Percentiles rank a stretch among this genome's conserved stretches.
Evolutionary conservation across 2,888 invertebrate genomes (phyloP).

Genomic region (Macrosoma leucophasiata): DNA sequence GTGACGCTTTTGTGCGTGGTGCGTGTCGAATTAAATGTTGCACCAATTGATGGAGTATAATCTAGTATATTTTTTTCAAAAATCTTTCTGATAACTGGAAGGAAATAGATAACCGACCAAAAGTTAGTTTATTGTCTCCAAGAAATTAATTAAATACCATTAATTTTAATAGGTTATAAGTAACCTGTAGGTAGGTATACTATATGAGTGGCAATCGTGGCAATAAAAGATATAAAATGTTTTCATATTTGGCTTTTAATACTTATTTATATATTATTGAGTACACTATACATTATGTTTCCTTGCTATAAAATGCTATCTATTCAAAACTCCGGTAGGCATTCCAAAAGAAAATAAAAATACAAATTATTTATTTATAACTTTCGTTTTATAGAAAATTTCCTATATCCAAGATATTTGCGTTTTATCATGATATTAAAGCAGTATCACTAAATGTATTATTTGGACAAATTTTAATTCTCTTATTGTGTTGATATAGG

Average conservation of each 20-base stretch:
- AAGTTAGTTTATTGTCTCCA: too few relatives aligned
- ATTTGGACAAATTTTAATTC: slow-evolving; percentile 67
- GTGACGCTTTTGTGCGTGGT: too few relatives aligned
- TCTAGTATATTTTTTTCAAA: too few relatives aligned
- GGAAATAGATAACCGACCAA: too few relatives aligned
- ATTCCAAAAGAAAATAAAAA: slow-evolving; percentile 66
- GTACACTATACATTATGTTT: slow-evolving; percentile 72
- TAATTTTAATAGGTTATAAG: too few relatives aligned
- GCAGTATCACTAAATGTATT: slow-evolving; percentile 74
- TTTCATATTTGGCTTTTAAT: slow-evolving; percentile 74
- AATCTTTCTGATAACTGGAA: too few relatives aligned
- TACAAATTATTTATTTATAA: slow-evolving; percentile 64
- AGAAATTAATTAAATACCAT: too few relatives aligned
- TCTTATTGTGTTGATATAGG: slow-evolving; percentile 61
- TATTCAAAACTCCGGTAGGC: slow-evolving; percentile 74
- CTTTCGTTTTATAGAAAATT: slow-evolving; percentile 72
- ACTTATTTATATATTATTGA: slow-evolving; percentile 74
- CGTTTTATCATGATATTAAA: slow-evolving; percentile 74
- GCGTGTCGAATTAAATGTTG: too few relatives aligned
- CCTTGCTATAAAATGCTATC: slow-evolving; percentile 76
- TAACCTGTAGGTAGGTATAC: too few relatives aligned
- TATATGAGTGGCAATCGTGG: too few relatives aligned
- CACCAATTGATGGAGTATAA: too few relatives aligned
- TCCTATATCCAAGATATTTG: slow-evolving; percentile 71
- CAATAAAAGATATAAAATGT: slow-evolving; percentile 42